These are phyloP conservation scores for Romanogobio albipinnatus DNA, from an alignment of 2,113 vertebrate genomes.

Conservation along the genomic window DNA sequence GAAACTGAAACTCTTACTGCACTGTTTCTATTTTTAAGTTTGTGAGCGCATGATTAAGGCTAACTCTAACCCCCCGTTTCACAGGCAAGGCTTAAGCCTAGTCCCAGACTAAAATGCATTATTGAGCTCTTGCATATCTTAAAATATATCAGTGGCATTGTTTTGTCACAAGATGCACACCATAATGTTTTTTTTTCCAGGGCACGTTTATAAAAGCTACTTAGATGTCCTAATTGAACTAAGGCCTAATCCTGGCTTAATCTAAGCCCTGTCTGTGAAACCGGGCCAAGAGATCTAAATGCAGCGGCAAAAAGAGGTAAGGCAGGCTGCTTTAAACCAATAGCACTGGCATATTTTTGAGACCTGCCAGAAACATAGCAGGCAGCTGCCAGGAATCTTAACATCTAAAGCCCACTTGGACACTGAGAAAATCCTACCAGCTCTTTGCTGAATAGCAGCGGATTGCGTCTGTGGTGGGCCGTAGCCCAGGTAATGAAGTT, in stretches of 20 bases:
- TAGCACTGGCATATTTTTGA: not conserved
- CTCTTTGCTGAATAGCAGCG: slow-evolving; percentile 96
- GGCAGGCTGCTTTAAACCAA: slow-evolving; percentile 10
- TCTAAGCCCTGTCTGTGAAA: no score
- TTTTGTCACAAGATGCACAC: no score
- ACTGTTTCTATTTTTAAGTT: not conserved
- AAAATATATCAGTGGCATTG: no score
- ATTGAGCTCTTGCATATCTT: no score
- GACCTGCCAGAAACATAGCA: not conserved
- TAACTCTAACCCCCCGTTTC: not conserved
- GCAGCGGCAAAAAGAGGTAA: slow-evolving; percentile 1
- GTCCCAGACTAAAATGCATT: no score
- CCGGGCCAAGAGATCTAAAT: not conserved
- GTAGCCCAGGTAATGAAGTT: slow-evolving; percentile 96
- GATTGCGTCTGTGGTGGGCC: slow-evolving; percentile 86
- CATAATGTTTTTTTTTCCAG: no score
- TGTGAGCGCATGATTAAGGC: not conserved
- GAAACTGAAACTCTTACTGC: not conserved
- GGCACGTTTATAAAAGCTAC: no score
- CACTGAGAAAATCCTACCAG: slow-evolving; percentile 78
- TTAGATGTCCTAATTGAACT: no score
- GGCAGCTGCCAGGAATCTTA: slow-evolving; percentile 16
- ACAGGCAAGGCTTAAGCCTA: no score
- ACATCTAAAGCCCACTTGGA: slow-evolving; percentile 16
- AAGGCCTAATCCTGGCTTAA: no score